phyloP scores from a whole-genome alignment of 2,888 invertebrate species.

The Acronicta leporina region DNA sequence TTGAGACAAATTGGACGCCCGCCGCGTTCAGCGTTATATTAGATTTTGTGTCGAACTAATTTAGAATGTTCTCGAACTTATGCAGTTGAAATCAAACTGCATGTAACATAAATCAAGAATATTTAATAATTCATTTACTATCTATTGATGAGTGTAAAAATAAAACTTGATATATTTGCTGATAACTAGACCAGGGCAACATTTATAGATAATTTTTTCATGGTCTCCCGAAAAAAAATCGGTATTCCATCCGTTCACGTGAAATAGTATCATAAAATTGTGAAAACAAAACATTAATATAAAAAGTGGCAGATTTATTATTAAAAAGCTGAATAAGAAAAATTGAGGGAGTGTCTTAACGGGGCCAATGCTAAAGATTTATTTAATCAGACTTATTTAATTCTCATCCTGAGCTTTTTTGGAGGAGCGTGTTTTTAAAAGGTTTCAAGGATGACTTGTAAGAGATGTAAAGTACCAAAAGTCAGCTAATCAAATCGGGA shows the following conservation, averaged over 20 bases:
- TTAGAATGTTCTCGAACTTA: conserved; percentile 7
- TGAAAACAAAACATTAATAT: too few relatives aligned
- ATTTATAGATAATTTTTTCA: too few relatives aligned
- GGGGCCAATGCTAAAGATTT: neutral
- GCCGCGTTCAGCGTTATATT: conserved; percentile 1
- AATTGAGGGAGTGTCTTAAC: too few relatives aligned
- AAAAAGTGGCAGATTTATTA: too few relatives aligned
- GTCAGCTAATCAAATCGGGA: conserved; percentile 56
- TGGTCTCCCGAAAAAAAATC: too few relatives aligned
- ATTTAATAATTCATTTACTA: neutral
- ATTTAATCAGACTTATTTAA: conserved; percentile 18
- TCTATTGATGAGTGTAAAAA: too few relatives aligned
- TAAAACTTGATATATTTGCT: too few relatives aligned
- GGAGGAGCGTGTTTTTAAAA: conserved; percentile 32
- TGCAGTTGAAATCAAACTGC: too few relatives aligned
- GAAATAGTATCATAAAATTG: too few relatives aligned
- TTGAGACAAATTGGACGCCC: conserved; percentile 18
- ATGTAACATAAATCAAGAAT: neutral
- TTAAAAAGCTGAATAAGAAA: too few relatives aligned
- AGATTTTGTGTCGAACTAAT: conserved; percentile 7
- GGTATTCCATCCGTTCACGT: too few relatives aligned
- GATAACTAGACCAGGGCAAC: too few relatives aligned
- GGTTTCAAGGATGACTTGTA: conserved; percentile 49
- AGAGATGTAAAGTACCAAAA: conserved; percentile 38
- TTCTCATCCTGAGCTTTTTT: conserved; percentile 22